Base-by-base conservation (phyloP, 2,888 invertebrate species). In the Sarcophaga subvicina region DNA sequence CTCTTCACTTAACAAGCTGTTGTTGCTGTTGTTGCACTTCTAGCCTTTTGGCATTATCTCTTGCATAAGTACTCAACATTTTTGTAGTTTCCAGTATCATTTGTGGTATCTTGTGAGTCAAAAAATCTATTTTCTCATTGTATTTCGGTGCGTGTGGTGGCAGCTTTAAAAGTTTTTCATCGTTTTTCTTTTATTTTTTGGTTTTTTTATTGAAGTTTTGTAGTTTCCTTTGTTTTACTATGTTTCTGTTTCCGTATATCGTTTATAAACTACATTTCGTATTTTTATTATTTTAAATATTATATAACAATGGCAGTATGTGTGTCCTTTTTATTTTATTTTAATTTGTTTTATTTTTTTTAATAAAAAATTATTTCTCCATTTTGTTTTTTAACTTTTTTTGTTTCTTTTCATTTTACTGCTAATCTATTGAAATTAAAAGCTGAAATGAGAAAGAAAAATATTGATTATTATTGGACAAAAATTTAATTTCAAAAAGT, bases 281-380 rank as follows among this genome's bases (percentile, higher is more conserved):
- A 27, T 72, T 62, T 70, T 84, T 59, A 11, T 54, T 27, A 5
- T 72, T 37, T 37, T 37, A 37, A 37, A 6, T 37, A 37, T 37
- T 37, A 37, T 37, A 60, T 86, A 83, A 83, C 80, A 87, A 83
- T 87, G 86, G 86, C 86, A 87, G 86, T 81, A 83, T 73, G 64
- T 82, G 71, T 76, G 22, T 73, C 73, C 66, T n/a, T 63, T 71
- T 71, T 76, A 20, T 63, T 45, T 8, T 45, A 12, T 10, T n/a
- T 22, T 4, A 37, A 5, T 12, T 69, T 70, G 2, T 17, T 60
- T 59, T 37, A 25, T 59, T 8, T 37, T 59, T 25, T 22, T 37
- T 37, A 10, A 37, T 37, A 37, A 37, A 37, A 37, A 37, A 37
- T 8, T 37, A 37, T 8, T 37, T 10, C 10, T 37, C 8, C 6